phyloP scores from a whole-genome alignment of 1,140 invertebrate genomes.

The Panonychus citri region DNA sequence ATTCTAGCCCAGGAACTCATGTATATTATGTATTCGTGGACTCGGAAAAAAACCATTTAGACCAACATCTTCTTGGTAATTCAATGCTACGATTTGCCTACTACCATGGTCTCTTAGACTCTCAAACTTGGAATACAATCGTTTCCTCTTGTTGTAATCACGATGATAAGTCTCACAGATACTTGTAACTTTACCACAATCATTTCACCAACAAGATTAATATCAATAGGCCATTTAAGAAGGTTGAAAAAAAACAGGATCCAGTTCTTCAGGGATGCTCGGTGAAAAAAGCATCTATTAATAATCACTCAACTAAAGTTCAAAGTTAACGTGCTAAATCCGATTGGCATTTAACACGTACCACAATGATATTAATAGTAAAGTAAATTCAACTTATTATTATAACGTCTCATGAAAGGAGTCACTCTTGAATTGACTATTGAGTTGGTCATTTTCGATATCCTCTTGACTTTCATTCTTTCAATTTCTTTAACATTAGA shows the following conservation, averaged over 20 bases:
- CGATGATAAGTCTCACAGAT: not conserved
- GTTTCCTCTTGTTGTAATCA: slow-evolving; percentile 2
- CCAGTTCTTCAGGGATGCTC: not conserved
- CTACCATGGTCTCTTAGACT: slow-evolving; percentile 28
- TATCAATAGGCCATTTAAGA: slow-evolving; percentile 26
- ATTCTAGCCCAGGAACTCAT: slow-evolving; percentile 11
- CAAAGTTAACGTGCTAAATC: not conserved
- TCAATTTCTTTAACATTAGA: too few relatives aligned
- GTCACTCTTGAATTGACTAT: too few relatives aligned
- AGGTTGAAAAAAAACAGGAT: slow-evolving; percentile 16
- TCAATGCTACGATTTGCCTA: slow-evolving; percentile 28
- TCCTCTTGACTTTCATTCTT: too few relatives aligned
- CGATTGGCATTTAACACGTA: not conserved
- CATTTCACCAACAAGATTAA: slow-evolving; percentile 5
- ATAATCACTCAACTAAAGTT: too few relatives aligned
- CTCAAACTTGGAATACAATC: slow-evolving; percentile 6
- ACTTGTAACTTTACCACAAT: slow-evolving; percentile 9
- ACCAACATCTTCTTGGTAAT: slow-evolving; percentile 23
- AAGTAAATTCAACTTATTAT: too few relatives aligned
- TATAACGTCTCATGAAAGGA: too few relatives aligned
- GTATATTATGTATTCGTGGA: slow-evolving; percentile 28
- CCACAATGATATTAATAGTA: too few relatives aligned
- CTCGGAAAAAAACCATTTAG: slow-evolving; percentile 24
- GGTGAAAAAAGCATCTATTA: too few relatives aligned
- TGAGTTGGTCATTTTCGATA: too few relatives aligned